Conservation (phyloP, 2,797 vertebrate species). For the Acanthis flammea region DNA sequence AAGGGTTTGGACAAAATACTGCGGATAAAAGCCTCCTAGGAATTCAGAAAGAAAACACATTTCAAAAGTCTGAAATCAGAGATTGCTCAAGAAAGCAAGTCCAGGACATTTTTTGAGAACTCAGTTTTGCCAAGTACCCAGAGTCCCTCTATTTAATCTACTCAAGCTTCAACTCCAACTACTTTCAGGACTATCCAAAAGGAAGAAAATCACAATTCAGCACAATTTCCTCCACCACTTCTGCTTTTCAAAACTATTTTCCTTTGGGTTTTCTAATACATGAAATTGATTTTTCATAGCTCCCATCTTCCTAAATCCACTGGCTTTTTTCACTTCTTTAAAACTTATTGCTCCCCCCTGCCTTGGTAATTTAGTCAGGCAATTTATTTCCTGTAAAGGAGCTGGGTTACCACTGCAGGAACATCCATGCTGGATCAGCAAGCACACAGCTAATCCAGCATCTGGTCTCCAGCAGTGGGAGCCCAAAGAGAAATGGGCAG, state of each 20-base stretch:
- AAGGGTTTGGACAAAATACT: constrained; percentile 96
- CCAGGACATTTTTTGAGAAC: not conserved
- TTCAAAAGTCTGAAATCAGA: constrained; percentile 2
- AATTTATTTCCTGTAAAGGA: not conserved
- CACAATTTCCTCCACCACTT: not conserved
- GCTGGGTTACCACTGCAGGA: not conserved
- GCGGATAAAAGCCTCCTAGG: constrained; percentile 92
- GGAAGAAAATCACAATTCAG: not conserved
- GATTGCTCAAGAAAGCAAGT: not conserved
- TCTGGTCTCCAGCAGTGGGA: not conserved
- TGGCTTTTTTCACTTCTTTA: not conserved
- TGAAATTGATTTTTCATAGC: not conserved
- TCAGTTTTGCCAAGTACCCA: not conserved
- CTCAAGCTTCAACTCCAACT: not conserved
- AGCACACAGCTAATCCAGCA: not conserved
- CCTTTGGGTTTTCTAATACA: not conserved
- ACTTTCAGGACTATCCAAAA: not conserved
- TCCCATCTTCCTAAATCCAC: not conserved
- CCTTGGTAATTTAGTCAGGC: not conserved
- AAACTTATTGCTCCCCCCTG: not conserved
- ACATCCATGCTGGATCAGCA: not conserved
- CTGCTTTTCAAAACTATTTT: not conserved
- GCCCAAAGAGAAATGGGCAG: not conserved
- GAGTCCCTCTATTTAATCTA: not conserved
- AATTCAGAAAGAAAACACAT: constrained; percentile 39